Conservation (phyloP, 2,888 invertebrate species). For the Orchestes rusci region DNA sequence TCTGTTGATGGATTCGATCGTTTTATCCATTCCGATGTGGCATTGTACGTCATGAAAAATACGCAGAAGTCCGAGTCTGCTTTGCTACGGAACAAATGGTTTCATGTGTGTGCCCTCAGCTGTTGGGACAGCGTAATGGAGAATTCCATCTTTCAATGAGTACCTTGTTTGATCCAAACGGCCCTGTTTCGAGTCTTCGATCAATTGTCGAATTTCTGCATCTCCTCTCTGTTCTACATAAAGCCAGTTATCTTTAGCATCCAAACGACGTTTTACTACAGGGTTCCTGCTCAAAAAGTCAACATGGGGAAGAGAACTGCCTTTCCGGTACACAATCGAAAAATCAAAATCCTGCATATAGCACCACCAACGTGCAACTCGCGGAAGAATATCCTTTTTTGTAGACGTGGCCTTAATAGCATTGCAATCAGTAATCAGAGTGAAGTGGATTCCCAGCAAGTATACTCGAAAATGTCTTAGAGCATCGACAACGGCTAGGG, state of each 20-base stretch:
- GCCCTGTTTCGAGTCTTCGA: conserved; percentile 17
- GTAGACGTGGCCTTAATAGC: conserved; percentile 29
- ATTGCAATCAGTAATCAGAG: conserved; percentile 34
- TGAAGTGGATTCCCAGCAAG: conserved; percentile 27
- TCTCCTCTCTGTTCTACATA: conserved; percentile 19
- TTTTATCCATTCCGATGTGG: conserved; percentile 29
- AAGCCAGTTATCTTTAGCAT: conserved; percentile 12
- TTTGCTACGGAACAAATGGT: conserved; percentile 9
- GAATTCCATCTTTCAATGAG: conserved; percentile 22
- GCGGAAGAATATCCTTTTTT: conserved; percentile 30
- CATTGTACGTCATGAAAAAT: conserved; percentile 31
- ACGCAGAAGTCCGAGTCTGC: conserved; percentile 24
- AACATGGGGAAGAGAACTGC: conserved; percentile 16
- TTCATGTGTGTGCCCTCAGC: conserved; percentile 4
- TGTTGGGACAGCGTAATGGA: conserved; percentile 6
- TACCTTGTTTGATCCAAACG: conserved; percentile 27
- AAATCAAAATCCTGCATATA: conserved; percentile 31
- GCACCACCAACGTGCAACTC: conserved; percentile 34
- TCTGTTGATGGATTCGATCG: conserved; percentile 23
- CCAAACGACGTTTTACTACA: conserved; percentile 3
- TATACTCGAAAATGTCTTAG: conserved; percentile 30
- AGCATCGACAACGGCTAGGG: conserved; percentile 32
- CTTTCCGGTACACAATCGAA: conserved; percentile 24
- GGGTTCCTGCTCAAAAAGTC: conserved; percentile 23
- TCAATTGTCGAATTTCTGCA: conserved; percentile 9